Percentiles rank a stretch among this genome's conserved stretches.
Conservation (phyloP, 2,113 vertebrate genomes). For the Phrynosoma blainvillii region DNA sequence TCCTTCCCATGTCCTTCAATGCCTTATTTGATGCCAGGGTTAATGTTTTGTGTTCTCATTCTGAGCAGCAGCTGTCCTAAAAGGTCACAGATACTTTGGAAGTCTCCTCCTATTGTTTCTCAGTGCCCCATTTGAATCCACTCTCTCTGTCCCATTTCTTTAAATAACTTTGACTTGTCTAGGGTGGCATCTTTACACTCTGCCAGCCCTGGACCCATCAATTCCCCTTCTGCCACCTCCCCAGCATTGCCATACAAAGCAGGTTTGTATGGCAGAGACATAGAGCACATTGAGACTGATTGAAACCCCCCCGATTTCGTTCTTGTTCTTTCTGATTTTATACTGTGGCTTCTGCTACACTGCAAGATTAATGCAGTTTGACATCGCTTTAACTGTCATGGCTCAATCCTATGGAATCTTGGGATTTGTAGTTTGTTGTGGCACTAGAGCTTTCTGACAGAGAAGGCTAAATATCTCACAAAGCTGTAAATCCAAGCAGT, state of each 20-base stretch:
- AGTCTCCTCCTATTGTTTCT: slow-evolving; percentile 21
- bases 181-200: background rate
- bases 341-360: too few species aligned
- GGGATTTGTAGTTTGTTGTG: too few species aligned
- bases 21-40: background rate
- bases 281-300: too few species aligned
- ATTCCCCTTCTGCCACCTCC: background rate
- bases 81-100: slow-evolving; percentile 39
- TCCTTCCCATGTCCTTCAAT: background rate
- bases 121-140: background rate
- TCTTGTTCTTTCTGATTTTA: too few species aligned
- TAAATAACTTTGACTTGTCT: slow-evolving; percentile 26
- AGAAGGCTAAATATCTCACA: too few species aligned
- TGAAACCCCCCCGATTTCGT: too few species aligned
- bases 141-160: background rate
- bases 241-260: background rate
- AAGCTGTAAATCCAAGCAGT: too few species aligned
- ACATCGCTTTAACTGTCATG: too few species aligned
- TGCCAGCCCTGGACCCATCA: background rate
- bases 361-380: too few species aligned
- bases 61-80: slow-evolving; percentile 32
- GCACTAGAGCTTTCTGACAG: too few species aligned
- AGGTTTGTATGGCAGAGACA: background rate
- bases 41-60: background rate
- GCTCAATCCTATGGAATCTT: too few species aligned